Conservation (phyloP, 2,113 vertebrate genomes). For the Ptilorrhoa leucosticta region DNA sequence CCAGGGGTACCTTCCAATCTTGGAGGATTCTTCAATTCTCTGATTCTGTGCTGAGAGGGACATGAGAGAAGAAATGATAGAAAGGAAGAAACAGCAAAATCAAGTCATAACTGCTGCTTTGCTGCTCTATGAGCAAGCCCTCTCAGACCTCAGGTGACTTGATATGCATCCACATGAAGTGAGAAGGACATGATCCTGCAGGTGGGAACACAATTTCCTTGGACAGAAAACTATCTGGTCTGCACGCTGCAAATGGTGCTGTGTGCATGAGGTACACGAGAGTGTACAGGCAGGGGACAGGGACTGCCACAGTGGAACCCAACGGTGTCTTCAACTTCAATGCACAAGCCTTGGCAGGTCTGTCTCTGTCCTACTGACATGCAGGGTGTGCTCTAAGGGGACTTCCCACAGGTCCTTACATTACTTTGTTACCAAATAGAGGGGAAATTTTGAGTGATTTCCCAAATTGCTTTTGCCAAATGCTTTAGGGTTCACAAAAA, state of each 20-base stretch:
- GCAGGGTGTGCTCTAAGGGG: background rate
- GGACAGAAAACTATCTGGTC: background rate
- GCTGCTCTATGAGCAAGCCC: background rate
- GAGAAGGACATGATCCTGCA: background rate
- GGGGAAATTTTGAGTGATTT: slow-evolving; percentile 31
- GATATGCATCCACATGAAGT: background rate
- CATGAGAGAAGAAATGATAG: background rate
- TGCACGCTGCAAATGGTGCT: background rate
- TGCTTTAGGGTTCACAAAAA: background rate
- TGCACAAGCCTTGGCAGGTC: background rate
- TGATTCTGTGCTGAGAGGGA: background rate
- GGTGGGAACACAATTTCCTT: background rate
- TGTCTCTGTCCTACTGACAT: background rate
- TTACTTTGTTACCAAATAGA: background rate
- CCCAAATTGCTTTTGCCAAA: background rate
- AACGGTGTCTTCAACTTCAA: background rate
- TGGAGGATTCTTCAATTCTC: background rate
- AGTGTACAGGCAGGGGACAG: background rate
- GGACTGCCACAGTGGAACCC: background rate
- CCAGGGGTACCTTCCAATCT: background rate
- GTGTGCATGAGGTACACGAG: accelerated
- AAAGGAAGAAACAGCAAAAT: background rate
- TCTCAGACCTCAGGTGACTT: background rate
- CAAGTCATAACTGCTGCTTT: background rate
- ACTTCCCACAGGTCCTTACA: slow-evolving; percentile 4